Base-by-base conservation (phyloP, 2,797 vertebrate species). In the Oophaga sylvatica region DNA sequence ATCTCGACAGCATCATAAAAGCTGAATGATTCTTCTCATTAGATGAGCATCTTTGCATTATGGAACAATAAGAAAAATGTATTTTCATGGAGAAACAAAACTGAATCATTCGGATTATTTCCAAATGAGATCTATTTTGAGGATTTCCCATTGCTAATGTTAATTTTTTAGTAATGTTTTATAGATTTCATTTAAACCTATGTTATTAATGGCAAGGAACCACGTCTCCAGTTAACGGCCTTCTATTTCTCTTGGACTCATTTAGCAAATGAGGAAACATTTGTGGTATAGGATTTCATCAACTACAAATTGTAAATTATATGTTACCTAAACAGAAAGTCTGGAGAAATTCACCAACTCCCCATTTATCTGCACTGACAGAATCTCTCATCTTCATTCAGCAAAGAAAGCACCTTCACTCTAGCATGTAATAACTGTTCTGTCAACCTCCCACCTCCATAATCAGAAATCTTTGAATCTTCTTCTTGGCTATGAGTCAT, bases 381-480 rank as follows among this genome's bases (percentile, higher is more conserved):
- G 78, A 15, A 65, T 65, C 78, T 73, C 77, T 81, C 79, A 81
- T 87, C 79, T 57, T 59, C 85, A 63, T 71, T 87, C 79, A 81
- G 79, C 57, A 63, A 63, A 59, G 85, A 53, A 86, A 67, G 41
- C 85, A 86, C 77, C 35, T 70, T 80, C 77, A 70, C 65, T 59
- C n/a, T 59, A 86, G 85, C 76, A 63, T 87, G 85, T 87, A 87
- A 87, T 81, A 62, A 81, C 22, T 45, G 59, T 76, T 79, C 67
- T 86, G 53, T 86, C 78, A 81, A 57, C 76, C 65, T 60, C 78
- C 78, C 65, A 78, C 79, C 85, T 76, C 70, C 31, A 45, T 31
- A 76, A 87, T 82, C 57, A 82, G 62, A 15, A 80, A 26, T 59
- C 67, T 53, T 26, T n/a, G 22, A 56, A 57, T 81, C 70, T 9